Percentiles rank a stretch among this genome's conserved stretches.
phyloP scores from a whole-genome alignment of 1,140 invertebrate species.

The Heterodera carotae region DNA sequence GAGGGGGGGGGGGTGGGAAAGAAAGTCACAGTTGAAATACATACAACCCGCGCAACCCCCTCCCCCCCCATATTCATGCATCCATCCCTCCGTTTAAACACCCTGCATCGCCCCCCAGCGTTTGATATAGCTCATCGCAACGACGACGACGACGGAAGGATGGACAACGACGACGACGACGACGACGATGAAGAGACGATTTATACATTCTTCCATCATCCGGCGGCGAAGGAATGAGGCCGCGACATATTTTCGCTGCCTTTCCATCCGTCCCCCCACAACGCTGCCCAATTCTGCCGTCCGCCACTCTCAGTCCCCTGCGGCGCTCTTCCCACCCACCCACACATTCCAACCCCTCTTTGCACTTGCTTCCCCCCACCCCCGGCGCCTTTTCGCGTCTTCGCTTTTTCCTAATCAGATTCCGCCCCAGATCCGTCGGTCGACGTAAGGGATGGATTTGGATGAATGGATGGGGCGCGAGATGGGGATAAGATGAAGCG shows the following conservation, averaged over 20 bases:
- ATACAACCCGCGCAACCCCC: neutral
- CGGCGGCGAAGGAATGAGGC: slow-evolving; percentile 10
- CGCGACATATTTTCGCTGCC: slow-evolving; percentile 1
- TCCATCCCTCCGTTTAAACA: too few species aligned
- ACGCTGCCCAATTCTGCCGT: neutral
- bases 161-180: neutral
- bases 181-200: too few species aligned
- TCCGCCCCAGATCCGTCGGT: neutral
- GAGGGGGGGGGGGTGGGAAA: too few species aligned
- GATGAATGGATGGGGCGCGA: too few species aligned
- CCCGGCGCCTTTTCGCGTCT: neutral
- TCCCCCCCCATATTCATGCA: too few species aligned
- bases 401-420: neutral
- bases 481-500: too few species aligned
- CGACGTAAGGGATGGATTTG: neutral
- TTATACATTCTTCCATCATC: neutral
- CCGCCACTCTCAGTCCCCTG: too few species aligned
- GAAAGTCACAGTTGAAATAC: too few species aligned
- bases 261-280: neutral
- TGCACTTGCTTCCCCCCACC: neutral
- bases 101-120: too few species aligned
- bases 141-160: neutral
- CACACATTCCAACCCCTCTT: neutral
- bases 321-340: too few species aligned
- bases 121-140: neutral